phyloP scores from a whole-genome alignment of 2,888 invertebrate species.

The Chironomus tentans region DNA sequence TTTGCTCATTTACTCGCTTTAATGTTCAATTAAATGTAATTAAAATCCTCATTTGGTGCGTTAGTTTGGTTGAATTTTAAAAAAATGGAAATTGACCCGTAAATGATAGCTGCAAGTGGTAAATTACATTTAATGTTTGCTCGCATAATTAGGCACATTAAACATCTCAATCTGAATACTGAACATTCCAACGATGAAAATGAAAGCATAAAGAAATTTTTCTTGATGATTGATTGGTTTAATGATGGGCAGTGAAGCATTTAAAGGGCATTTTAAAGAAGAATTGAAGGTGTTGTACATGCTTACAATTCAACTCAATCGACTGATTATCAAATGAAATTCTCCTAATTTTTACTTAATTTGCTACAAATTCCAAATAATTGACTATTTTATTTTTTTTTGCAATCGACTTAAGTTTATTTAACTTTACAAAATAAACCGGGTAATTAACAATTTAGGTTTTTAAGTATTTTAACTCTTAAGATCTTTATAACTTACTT shows the following conservation, averaged over 20 bases:
- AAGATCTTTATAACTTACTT: not conserved
- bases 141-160: not conserved
- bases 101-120: not conserved
- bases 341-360: not conserved
- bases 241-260: not conserved
- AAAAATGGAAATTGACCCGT: not conserved
- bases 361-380: conserved; percentile 2
- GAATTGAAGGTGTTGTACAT: not conserved
- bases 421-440: not conserved
- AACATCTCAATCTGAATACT: not conserved
- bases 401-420: not conserved
- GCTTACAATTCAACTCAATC: not conserved
- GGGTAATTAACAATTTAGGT: conserved; percentile 2
- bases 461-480: not conserved
- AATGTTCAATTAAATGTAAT: not conserved
- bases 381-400: not conserved
- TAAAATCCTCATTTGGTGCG: not conserved
- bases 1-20: not conserved
- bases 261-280: not conserved
- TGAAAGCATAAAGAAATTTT: not conserved
- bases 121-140: not conserved
- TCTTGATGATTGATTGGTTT: not conserved
- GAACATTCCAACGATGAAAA: not conserved
- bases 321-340: not conserved
- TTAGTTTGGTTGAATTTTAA: not conserved